phyloP scores from a whole-genome alignment of 2,888 invertebrate species.

The Xestia xanthographa region DNA sequence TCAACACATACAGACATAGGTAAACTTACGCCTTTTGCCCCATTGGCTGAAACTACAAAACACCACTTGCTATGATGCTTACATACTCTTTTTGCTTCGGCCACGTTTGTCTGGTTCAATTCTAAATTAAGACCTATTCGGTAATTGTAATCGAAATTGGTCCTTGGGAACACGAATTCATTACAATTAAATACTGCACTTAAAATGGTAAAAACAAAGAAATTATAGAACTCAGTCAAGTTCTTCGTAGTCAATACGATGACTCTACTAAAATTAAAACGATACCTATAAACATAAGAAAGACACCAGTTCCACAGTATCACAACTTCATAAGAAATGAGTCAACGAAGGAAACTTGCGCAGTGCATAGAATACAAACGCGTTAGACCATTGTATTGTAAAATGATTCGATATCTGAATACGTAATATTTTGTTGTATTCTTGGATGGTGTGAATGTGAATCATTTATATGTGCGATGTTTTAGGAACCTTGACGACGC shows the following conservation, averaged over 20 bases:
- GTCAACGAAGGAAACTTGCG: constrained; percentile 79
- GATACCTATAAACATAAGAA: constrained; percentile 27
- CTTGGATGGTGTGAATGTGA: constrained; percentile 73
- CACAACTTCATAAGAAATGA: constrained; percentile 66
- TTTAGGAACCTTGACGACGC: constrained; percentile 58
- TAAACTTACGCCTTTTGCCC: not conserved
- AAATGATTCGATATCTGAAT: constrained; percentile 73
- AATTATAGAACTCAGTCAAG: not conserved
- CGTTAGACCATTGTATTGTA: constrained; percentile 77
- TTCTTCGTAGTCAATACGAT: not conserved
- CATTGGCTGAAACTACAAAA: not conserved
- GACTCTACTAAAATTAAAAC: constrained; percentile 3
- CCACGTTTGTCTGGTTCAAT: not conserved
- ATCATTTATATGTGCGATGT: constrained; percentile 65
- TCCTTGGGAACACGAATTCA: not conserved
- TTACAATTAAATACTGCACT: not conserved
- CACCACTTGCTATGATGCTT: not conserved
- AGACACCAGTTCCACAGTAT: constrained; percentile 41
- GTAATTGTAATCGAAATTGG: not conserved
- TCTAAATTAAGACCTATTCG: not conserved
- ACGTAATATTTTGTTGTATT: constrained; percentile 67
- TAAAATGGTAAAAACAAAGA: not conserved
- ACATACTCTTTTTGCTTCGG: too few relatives aligned
- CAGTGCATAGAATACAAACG: constrained; percentile 76
- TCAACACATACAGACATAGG: not conserved